Evolutionary conservation across 2,797 vertebrate genomes (phyloP), one percentile per base, ranked within the genome.

Genomic region (Remorina albescens): DNA sequence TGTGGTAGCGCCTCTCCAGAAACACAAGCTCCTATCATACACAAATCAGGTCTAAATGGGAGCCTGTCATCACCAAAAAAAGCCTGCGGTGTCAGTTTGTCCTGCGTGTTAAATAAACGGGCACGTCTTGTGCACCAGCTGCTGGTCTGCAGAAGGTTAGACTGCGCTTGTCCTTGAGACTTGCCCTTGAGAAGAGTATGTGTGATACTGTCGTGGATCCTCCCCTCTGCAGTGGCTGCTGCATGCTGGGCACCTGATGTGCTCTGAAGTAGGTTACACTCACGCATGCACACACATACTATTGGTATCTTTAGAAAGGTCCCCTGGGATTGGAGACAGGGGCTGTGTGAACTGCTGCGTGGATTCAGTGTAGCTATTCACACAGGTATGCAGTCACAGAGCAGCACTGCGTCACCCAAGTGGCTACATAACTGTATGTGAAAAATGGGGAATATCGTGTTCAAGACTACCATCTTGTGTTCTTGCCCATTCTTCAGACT

Each of bases 211-310:
- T 72, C 30, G 74, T 65, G 76, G 81, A 89, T 88, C 90, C 91
- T 91, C 92, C 87, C 84, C 86, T 92, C 89, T 93, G 91, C 92
- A 91, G 93, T 87, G 83, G 85, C 83, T 88, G 91, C 90, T 89
- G 88, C 86, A 86, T 57, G 80, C 86, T 63, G 75, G 84, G 66
- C 83, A 88, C 87, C 87, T 91, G 85, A 92, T 88, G 82, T 88
- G 74, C 87, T 80, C 80, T 73, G 74, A 92, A 89, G 74, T 91
- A 83, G 90, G 83, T 90, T 87, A 89, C 73, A 73, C 71, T 71
- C 69, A 76, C 70, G 61, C 51, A 30, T 13, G 13, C 37, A 67
- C 51, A 32, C 46, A 62, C 54, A 78, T 61, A 61, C 74, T 44
- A 46, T 44, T 0, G n/a, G 82, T 87, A 86, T 90, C 86, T 85